These are phyloP conservation scores for Philhelius pedissequus DNA, from an alignment of 2,888 invertebrate genomes.

Conservation along the genomic window DNA sequence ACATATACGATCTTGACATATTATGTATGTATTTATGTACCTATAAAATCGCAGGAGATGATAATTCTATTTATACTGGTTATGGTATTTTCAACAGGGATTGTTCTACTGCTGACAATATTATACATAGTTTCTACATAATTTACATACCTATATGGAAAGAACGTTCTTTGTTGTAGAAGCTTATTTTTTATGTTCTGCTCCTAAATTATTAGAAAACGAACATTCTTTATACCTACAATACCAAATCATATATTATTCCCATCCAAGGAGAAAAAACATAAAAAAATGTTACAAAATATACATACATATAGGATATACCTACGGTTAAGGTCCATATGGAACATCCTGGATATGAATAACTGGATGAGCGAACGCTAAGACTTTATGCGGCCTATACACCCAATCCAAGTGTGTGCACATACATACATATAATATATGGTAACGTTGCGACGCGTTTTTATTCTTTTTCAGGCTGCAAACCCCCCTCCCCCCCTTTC, in stretches of 20 bases:
- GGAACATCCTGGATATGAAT: neutral
- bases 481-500: no score
- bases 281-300: neutral
- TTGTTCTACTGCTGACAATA: neutral
- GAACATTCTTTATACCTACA: neutral
- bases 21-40: no score
- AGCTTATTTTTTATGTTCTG: neutral
- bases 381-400: neutral
- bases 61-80: neutral
- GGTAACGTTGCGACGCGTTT: no score
- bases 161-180: neutral
- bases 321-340: conserved; percentile 4
- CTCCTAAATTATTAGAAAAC: neutral
- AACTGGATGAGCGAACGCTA: neutral
- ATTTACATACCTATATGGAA: neutral
- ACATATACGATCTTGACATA: no score
- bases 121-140: no score
- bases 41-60: neutral
- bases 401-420: no score
- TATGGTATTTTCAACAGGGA: neutral
- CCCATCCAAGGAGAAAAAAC: neutral
- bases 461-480: no score
- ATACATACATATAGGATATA: no score
- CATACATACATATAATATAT: no score
- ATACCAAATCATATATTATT: neutral